Conservation (phyloP, 1,140 invertebrate genomes). For the Adoxophyes honmai region DNA sequence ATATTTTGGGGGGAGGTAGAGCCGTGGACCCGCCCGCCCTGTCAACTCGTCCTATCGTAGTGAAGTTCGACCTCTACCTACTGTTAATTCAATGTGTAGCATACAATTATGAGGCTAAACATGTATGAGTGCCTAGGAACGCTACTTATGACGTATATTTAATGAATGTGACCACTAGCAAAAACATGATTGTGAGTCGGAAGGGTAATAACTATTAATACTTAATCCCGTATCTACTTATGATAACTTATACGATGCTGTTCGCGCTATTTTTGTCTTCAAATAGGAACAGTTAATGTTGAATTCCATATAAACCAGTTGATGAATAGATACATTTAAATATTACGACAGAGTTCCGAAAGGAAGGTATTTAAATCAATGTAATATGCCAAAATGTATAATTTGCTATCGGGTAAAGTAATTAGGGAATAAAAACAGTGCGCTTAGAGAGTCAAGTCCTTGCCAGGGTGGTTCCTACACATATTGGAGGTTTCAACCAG, state of each 20-base stretch:
- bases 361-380: constrained; percentile 34
- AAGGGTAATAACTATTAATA: constrained; percentile 61
- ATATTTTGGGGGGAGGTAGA: background rate
- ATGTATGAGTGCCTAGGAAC: constrained; percentile 68
- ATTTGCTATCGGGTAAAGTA: constrained; percentile 49
- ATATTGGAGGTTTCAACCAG: background rate
- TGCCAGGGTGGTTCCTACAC: background rate
- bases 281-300: constrained; percentile 41
- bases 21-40: background rate
- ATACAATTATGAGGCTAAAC: constrained; percentile 54
- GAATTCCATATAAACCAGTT: constrained; percentile 42
- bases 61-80: constrained; percentile 39
- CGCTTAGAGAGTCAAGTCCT: constrained; percentile 49
- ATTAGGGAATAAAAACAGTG: constrained; percentile 51
- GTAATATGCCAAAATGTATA: constrained; percentile 42
- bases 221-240: constrained; percentile 49
- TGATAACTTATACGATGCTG: constrained; percentile 42
- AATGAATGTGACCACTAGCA: constrained; percentile 54
- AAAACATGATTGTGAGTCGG: constrained; percentile 67
- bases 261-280: constrained; percentile 53
- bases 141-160: constrained; percentile 71
- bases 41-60: constrained; percentile 21
- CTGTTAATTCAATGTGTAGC: constrained; percentile 23
- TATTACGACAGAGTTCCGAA: constrained; percentile 28
- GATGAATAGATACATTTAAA: constrained; percentile 44